phyloP scores from a whole-genome alignment of 1,140 invertebrate genomes.

The Drosophila yakuba region DNA sequence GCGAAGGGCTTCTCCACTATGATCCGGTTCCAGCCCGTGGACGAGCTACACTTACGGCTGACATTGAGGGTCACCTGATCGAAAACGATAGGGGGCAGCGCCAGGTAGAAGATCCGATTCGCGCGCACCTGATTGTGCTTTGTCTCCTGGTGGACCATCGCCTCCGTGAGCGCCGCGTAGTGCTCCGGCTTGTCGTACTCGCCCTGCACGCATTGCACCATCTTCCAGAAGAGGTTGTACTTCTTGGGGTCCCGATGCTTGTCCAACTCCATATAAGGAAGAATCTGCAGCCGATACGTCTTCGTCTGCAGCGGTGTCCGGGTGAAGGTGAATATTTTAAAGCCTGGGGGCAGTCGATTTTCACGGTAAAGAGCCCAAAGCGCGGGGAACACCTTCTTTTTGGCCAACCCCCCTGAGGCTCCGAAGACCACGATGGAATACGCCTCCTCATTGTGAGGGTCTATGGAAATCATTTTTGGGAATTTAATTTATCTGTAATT shows the following conservation, averaged over 20 bases:
- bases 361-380: slow-evolving; percentile 64
- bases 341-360: slow-evolving; percentile 52
- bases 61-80: slow-evolving; percentile 52
- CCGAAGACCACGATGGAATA: slow-evolving; percentile 64
- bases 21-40: slow-evolving; percentile 47
- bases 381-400: slow-evolving; percentile 51
- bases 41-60: slow-evolving; percentile 49
- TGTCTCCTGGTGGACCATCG: slow-evolving; percentile 40
- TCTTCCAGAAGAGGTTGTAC: slow-evolving; percentile 70
- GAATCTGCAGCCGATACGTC: slow-evolving; percentile 39
- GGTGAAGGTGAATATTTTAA: slow-evolving; percentile 52
- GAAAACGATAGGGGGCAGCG: slow-evolving; percentile 49
- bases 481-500: slow-evolving; percentile 17
- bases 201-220: slow-evolving; percentile 48
- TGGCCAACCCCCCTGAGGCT: slow-evolving; percentile 49
- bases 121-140: slow-evolving; percentile 42
- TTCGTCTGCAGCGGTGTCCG: slow-evolving; percentile 40
- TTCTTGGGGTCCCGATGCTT: slow-evolving; percentile 42
- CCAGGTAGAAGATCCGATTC: slow-evolving; percentile 66
- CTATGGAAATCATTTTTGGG: slow-evolving; percentile 43
- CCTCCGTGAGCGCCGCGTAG: slow-evolving; percentile 18
- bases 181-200: slow-evolving; percentile 48
- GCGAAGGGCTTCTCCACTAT: slow-evolving; percentile 67
- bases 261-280: slow-evolving; percentile 54
- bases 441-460: slow-evolving; percentile 45